Percentiles rank a stretch among this genome's conserved stretches.
phyloP scores from a whole-genome alignment of 30 jellyfish, hydroid and myxozoan species.

The Morbakka virulenta region DNA sequence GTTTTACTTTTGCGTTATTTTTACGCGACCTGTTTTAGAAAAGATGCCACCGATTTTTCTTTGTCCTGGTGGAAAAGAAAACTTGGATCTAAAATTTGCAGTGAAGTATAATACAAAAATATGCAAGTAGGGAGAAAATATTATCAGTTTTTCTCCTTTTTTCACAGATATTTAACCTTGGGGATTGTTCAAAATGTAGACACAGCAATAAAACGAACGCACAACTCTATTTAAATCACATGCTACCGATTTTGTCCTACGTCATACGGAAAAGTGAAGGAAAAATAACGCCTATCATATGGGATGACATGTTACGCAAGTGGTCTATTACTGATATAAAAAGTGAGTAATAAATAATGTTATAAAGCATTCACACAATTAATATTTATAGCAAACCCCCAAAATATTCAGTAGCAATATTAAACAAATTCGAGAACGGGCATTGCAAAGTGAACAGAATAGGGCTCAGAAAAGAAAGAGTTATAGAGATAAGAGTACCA shows the following conservation, averaged over 20 bases:
- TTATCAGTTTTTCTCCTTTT: too few species aligned
- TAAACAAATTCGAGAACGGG: too few species aligned
- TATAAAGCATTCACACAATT: too few species aligned
- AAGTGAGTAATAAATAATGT: too few species aligned
- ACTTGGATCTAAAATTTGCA: background rate
- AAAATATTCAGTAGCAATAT: too few species aligned
- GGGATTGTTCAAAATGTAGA: constrained; percentile 67
- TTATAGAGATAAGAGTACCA: too few species aligned
- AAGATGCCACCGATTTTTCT: background rate
- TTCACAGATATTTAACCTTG: constrained; percentile 56
- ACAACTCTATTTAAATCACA: constrained; percentile 64
- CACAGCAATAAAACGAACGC: constrained; percentile 37
- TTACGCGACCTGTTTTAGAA: background rate
- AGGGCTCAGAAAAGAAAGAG: too few species aligned
- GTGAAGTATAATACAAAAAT: too few species aligned
- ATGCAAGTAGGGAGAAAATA: too few species aligned
- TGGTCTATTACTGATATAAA: constrained; percentile 60
- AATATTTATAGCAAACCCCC: too few species aligned
- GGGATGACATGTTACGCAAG: constrained; percentile 95
- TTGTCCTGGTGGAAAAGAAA: background rate
- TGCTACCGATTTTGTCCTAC: constrained; percentile 60
- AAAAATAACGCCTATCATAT: constrained; percentile 62
- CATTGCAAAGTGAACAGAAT: too few species aligned
- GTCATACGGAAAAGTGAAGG: constrained; percentile 25
- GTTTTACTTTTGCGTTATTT: too few species aligned